Evolutionary conservation across 2,113 vertebrate genomes (phyloP).

Genomic region (Pyrgilauda ruficollis): DNA sequence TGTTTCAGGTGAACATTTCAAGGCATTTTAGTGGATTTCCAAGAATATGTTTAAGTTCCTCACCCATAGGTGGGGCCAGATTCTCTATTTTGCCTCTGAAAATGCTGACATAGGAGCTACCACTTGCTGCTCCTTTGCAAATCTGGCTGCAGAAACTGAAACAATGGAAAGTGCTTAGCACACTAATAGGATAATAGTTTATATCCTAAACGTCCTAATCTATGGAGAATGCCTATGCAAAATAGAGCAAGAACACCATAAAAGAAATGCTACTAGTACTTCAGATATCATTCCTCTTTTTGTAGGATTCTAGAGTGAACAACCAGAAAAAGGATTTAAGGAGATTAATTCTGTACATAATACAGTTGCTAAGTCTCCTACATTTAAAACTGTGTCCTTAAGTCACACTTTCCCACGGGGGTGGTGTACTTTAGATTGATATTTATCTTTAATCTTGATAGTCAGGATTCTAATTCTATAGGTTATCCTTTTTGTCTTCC

Average conservation of each 20-base stretch:
- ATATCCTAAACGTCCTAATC: not conserved
- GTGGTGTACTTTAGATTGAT: not conserved
- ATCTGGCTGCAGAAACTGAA: not conserved
- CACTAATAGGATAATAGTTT: not conserved
- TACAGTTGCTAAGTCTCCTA: not conserved
- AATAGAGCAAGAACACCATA: not conserved
- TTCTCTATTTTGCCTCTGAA: constrained; percentile 5
- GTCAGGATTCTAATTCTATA: not conserved
- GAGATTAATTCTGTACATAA: not conserved
- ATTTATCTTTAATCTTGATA: not conserved
- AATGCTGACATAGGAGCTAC: not conserved
- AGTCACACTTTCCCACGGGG: not conserved
- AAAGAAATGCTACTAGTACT: not conserved
- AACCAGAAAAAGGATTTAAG: not conserved
- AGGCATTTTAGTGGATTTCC: not conserved
- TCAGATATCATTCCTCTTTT: not conserved
- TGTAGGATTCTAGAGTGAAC: not conserved
- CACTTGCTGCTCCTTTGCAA: not conserved
- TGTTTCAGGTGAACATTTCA: not conserved
- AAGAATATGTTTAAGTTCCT: not conserved
- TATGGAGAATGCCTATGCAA: not conserved
- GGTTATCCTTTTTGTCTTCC: not conserved
- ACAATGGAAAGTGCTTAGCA: constrained; percentile 1
- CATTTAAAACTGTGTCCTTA: not conserved
- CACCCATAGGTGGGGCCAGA: constrained; percentile 49